These are phyloP conservation scores for Erinaceus europaeus DNA, from an alignment of 2,113 vertebrate genomes.

Conservation along the genomic window DNA sequence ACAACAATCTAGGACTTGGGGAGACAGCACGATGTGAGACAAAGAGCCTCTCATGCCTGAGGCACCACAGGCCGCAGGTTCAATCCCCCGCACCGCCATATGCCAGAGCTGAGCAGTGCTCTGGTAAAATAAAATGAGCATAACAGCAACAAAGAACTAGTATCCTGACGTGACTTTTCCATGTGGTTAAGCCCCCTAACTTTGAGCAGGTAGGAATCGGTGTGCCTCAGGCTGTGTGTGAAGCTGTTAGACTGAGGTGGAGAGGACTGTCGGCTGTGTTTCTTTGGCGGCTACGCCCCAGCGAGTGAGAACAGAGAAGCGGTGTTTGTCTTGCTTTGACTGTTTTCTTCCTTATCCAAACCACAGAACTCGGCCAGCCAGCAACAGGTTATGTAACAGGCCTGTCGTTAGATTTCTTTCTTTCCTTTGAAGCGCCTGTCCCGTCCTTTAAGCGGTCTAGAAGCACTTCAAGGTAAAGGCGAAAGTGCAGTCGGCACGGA, in stretches of 20 bases:
- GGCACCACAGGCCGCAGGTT: too few relatives aligned
- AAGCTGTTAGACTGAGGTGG: background rate
- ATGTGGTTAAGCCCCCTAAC: background rate
- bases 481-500: background rate
- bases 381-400: conserved; percentile 56
- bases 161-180: background rate
- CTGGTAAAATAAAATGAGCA: too few relatives aligned
- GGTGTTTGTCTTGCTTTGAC: conserved; percentile 35
- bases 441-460: conserved; percentile 35
- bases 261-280: background rate
- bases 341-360: conserved; percentile 54
- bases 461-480: conserved; percentile 45
- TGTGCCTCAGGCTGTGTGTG: background rate
- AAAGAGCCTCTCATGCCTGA: too few relatives aligned
- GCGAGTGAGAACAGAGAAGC: conserved; percentile 37
- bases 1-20: too few relatives aligned
- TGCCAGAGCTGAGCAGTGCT: too few relatives aligned
- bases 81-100: too few relatives aligned
- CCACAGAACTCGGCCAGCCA: conserved; percentile 22
- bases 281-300: too few relatives aligned
- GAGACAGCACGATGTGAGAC: too few relatives aligned
- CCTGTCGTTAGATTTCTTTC: conserved; percentile 35
- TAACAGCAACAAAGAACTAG: too few relatives aligned
- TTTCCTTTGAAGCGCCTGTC: conserved; percentile 51
- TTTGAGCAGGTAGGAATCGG: background rate